Conservation (phyloP, 2,797 vertebrate species). For the Gymnothorax reevesii region DNA sequence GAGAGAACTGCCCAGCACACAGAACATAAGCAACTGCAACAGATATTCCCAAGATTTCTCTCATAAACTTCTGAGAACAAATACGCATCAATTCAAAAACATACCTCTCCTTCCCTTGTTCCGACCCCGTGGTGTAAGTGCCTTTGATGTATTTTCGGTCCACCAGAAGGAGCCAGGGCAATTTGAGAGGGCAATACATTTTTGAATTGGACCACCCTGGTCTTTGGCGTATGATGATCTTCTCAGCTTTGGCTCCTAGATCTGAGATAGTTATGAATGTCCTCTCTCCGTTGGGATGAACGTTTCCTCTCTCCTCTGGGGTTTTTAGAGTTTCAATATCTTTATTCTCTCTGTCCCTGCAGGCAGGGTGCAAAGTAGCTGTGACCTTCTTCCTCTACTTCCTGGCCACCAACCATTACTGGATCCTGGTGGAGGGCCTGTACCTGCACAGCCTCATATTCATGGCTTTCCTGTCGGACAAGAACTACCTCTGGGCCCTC, state of each 20-base stretch:
- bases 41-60: too few relatives aligned
- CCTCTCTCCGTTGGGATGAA: neutral
- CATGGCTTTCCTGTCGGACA: slow-evolving; percentile 91
- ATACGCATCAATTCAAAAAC: too few relatives aligned
- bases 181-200: too few relatives aligned
- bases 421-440: slow-evolving; percentile 92
- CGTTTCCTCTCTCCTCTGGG: neutral
- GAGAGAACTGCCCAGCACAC: too few relatives aligned
- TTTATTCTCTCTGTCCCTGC: slow-evolving; percentile 17
- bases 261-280: neutral
- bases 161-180: too few relatives aligned
- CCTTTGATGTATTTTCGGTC: too few relatives aligned
- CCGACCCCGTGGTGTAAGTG: too few relatives aligned
- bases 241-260: neutral
- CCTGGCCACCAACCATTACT: slow-evolving; percentile 91
- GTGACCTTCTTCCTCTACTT: slow-evolving; percentile 92
- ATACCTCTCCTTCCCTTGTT: too few relatives aligned
- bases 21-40: too few relatives aligned
- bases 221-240: neutral
- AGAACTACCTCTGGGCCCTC: slow-evolving; percentile 87
- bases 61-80: too few relatives aligned
- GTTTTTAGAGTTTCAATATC: neutral
- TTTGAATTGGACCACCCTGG: neutral
- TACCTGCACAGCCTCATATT: slow-evolving; percentile 93
- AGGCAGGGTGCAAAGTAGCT: slow-evolving; percentile 87